Evolutionary conservation across 1,140 invertebrate genomes (phyloP).

Genomic region (Calephelis virginiensis): DNA sequence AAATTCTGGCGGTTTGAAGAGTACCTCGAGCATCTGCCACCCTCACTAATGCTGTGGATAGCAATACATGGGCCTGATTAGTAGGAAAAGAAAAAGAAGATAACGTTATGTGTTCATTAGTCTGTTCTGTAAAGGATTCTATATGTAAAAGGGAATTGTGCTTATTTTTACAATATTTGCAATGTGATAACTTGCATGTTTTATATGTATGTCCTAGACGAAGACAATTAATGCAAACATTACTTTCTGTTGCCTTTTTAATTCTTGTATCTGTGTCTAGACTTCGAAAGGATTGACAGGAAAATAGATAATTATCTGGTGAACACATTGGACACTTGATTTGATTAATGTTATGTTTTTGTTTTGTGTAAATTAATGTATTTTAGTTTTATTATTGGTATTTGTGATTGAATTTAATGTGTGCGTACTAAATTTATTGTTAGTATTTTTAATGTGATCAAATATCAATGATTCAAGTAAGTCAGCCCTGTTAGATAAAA

Average conservation of each 20-base stretch:
- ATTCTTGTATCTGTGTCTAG: constrained; percentile 26
- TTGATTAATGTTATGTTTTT: too few relatives aligned
- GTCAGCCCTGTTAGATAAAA: not conserved
- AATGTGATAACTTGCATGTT: constrained; percentile 32
- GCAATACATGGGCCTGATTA: constrained; percentile 23
- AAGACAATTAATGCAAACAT: constrained; percentile 36
- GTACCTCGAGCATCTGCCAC: constrained; percentile 25
- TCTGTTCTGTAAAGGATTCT: constrained; percentile 1
- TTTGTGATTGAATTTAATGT: too few relatives aligned
- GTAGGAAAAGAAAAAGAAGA: constrained; percentile 16
- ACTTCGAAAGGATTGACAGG: constrained; percentile 28
- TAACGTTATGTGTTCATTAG: constrained; percentile 11
- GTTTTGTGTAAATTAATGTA: too few relatives aligned
- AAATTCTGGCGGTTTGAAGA: constrained; percentile 26
- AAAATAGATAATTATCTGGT: constrained; percentile 30
- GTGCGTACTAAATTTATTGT: too few relatives aligned
- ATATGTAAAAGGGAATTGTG: constrained; percentile 33
- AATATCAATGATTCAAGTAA: too few relatives aligned
- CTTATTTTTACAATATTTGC: constrained; percentile 33
- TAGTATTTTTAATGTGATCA: too few relatives aligned
- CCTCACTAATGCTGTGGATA: constrained; percentile 37
- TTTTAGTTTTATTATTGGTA: too few relatives aligned
- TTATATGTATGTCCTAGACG: constrained; percentile 29
- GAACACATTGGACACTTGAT: too few relatives aligned
- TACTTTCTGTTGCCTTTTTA: constrained; percentile 24